Conservation (phyloP, 1,140 invertebrate species). For the Drosophila pseudoobscura region DNA sequence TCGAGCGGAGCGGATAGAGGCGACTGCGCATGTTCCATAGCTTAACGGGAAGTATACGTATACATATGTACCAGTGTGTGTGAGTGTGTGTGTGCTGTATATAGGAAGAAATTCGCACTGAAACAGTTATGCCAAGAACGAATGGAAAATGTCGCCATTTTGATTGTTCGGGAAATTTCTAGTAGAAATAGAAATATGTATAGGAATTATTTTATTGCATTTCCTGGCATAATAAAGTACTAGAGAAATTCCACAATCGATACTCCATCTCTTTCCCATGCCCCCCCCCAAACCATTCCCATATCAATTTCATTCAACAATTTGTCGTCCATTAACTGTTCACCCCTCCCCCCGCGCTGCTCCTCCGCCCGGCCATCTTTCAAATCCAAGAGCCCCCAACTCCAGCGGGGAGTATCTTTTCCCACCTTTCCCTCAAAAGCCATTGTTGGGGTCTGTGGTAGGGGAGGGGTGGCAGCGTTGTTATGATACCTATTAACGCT, state of each 20-base stretch:
- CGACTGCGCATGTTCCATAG: slow-evolving; percentile 69
- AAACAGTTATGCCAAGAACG: slow-evolving; percentile 47
- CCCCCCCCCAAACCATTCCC: slow-evolving; percentile 13
- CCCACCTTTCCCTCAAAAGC: slow-evolving; percentile 45
- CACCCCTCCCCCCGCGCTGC: no score
- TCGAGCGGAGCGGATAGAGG: slow-evolving; percentile 48
- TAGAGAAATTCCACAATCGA: no score
- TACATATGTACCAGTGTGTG: background rate
- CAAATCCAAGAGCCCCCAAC: slow-evolving; percentile 9
- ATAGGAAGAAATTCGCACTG: slow-evolving; percentile 69
- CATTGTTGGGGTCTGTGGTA: slow-evolving; percentile 43
- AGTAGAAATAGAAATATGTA: background rate
- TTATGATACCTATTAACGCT: slow-evolving; percentile 75
- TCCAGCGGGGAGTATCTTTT: slow-evolving; percentile 29
- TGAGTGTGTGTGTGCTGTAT: slow-evolving; percentile 29
- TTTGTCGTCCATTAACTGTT: slow-evolving; percentile 63
- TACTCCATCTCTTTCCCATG: background rate
- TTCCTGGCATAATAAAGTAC: no score
- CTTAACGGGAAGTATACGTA: slow-evolving; percentile 17
- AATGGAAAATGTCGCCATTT: slow-evolving; percentile 50
- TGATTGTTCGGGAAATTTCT: slow-evolving; percentile 1
- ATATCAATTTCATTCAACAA: slow-evolving; percentile 68
- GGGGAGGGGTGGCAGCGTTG: slow-evolving; percentile 34
- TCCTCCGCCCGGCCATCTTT: background rate
- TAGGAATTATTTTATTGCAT: background rate